A percentile compares a stretch with the other conserved stretches of the same genome.
Evolutionary conservation across 2,888 invertebrate genomes (phyloP).

Genomic region (Tinea pellionella): DNA sequence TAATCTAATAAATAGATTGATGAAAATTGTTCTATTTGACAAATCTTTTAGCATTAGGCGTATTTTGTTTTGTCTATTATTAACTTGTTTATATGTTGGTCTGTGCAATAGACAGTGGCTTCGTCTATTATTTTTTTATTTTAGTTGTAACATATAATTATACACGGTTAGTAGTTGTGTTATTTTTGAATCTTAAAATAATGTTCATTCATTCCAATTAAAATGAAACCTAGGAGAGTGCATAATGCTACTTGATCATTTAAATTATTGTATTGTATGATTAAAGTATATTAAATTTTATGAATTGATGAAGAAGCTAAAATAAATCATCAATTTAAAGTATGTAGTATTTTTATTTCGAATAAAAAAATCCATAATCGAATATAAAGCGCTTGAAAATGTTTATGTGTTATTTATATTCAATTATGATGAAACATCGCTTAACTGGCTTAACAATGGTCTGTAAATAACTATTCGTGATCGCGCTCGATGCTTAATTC

Average conservation of each 20-base stretch:
- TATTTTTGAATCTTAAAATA: slow-evolving; percentile 60
- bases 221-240: slow-evolving; percentile 62
- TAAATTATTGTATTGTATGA: slow-evolving; percentile 68
- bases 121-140: slow-evolving; percentile 34
- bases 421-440: background rate
- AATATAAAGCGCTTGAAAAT: too few species aligned
- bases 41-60: background rate
- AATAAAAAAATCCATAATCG: too few species aligned
- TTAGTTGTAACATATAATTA: slow-evolving; percentile 13
- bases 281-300: slow-evolving; percentile 64
- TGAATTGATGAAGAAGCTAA: slow-evolving; percentile 66
- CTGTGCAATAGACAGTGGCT: slow-evolving; percentile 63
- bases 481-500: background rate
- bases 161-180: slow-evolving; percentile 41
- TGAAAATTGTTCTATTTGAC: background rate
- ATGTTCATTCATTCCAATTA: slow-evolving; percentile 69
- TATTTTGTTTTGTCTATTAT: background rate
- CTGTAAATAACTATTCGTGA: background rate
- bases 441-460: background rate
- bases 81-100: slow-evolving; percentile 27
- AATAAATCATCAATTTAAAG: slow-evolving; percentile 63
- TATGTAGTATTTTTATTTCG: slow-evolving; percentile 26
- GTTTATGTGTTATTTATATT: background rate
- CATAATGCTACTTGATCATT: slow-evolving; percentile 64
- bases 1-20: background rate